These are phyloP conservation scores for Dicyrtomina minuta DNA, from an alignment of 2,888 invertebrate species.

Conservation along the genomic window DNA sequence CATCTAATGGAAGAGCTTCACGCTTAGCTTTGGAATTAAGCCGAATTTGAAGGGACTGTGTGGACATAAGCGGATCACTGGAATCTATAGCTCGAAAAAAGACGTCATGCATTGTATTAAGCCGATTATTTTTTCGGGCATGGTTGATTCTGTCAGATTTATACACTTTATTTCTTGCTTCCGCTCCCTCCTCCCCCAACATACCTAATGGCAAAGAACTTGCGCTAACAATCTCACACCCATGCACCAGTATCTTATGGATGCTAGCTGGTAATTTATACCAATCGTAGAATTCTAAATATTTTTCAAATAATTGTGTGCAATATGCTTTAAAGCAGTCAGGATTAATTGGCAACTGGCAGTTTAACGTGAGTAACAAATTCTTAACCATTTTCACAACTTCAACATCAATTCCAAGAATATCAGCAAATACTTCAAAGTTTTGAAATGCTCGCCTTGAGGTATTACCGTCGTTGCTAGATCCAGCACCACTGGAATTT, in stretches of 20 bases:
- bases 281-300: too few species aligned
- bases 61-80: too few species aligned
- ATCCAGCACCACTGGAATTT: not conserved
- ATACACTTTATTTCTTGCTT: not conserved
- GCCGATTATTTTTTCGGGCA: not conserved
- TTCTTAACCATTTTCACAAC: not conserved
- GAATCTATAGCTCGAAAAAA: constrained; percentile 4
- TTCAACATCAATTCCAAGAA: constrained; percentile 11
- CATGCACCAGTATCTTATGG: constrained; percentile 12
- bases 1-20: too few species aligned
- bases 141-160: not conserved
- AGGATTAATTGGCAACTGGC: constrained; percentile 6
- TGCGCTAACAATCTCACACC: not conserved
- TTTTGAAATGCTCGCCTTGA: constrained; percentile 9
- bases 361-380: not conserved
- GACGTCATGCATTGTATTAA: not conserved
- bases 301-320: too few species aligned
- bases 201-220: constrained; percentile 2
- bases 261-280: too few species aligned
- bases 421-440: not conserved
- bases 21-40: too few species aligned
- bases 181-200: constrained; percentile 13
- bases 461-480: constrained; percentile 12
- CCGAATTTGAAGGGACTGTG: too few species aligned
- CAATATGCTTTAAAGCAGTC: too few species aligned